phyloP scores from a whole-genome alignment of 2,113 vertebrate genomes.

The Aspiorhynchus laticeps region DNA sequence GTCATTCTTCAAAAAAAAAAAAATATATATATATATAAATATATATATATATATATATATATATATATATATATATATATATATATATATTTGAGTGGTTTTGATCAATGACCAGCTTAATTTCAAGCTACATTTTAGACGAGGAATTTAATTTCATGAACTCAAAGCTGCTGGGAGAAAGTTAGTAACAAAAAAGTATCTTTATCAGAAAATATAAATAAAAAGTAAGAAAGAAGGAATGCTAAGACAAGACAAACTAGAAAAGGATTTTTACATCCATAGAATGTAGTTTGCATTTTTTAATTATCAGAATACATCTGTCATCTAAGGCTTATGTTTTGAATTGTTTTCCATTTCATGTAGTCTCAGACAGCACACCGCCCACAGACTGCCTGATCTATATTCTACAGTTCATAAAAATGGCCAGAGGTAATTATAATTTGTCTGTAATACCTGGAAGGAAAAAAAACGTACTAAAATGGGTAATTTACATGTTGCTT shows the following conservation, averaged over 20 bases:
- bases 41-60: no score
- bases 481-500: background rate
- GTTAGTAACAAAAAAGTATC: no score
- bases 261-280: no score
- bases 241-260: background rate
- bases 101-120: no score
- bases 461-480: background rate
- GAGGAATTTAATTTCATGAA: background rate
- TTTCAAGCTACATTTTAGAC: background rate
- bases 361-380: background rate
- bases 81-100: no score
- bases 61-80: no score
- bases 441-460: no score
- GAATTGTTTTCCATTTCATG: background rate
- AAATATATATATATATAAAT: no score
- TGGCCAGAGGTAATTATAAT: background rate
- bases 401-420: background rate
- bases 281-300: no score
- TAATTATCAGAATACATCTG: background rate
- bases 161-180: background rate
- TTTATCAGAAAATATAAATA: background rate
- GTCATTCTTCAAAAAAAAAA: no score
- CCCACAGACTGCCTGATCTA: background rate
- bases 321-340: background rate
- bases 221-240: background rate